Evolutionary conservation across 2,113 vertebrate genomes (phyloP).

Genomic region (Narcine bancroftii): DNA sequence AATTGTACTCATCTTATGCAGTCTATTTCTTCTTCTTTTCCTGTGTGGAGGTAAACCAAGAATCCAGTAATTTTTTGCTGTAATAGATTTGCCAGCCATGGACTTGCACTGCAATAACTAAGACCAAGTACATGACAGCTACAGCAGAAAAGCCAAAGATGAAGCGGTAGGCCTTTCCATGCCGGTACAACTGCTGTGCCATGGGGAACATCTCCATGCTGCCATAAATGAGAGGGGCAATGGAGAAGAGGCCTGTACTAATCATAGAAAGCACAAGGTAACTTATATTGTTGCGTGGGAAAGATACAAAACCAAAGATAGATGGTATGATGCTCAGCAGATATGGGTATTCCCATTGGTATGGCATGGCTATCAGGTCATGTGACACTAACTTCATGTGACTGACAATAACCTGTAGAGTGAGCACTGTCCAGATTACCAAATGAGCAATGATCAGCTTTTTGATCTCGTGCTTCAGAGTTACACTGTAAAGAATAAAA

Average conservation of each 20-base stretch:
- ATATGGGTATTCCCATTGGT: conserved; percentile 94
- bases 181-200: conserved; percentile 87
- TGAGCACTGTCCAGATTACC: conserved; percentile 74
- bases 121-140: conserved; percentile 81
- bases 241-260: conserved; percentile 80
- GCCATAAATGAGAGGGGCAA: conserved; percentile 86
- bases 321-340: conserved; percentile 82
- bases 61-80: conserved; percentile 92
- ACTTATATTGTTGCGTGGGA: conserved; percentile 93
- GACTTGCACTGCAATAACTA: conserved; percentile 80
- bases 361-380: conserved; percentile 79
- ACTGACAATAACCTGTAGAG: conserved; percentile 76
- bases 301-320: conserved; percentile 73
- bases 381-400: conserved; percentile 79
- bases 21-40: conserved; percentile 88
- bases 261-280: conserved; percentile 96
- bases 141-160: conserved; percentile 85
- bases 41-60: conserved; percentile 90
- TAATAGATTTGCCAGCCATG: conserved; percentile 96
- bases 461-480: conserved; percentile 87
- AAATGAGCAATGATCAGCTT: conserved; percentile 86
- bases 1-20: not conserved
- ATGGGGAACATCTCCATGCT: conserved; percentile 96
- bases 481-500: conserved; percentile 61
- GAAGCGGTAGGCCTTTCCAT: conserved; percentile 90